Evolutionary conservation across 2,797 vertebrate species (phyloP).

Genomic region (Australoheros facetus): DNA sequence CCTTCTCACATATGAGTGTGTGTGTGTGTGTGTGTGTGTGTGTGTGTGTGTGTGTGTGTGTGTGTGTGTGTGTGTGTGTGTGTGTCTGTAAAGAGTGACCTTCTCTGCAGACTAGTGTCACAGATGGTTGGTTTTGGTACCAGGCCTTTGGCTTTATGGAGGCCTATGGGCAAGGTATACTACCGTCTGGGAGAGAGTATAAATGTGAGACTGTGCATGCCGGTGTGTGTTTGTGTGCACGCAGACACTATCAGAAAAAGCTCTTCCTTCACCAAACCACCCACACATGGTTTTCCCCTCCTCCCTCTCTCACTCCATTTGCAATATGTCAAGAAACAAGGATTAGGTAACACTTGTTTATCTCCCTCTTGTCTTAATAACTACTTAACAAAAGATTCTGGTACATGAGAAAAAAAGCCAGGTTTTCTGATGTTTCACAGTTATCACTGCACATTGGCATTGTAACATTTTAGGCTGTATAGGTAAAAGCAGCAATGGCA

Average conservation of each 20-base stretch:
- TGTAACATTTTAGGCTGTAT: neutral
- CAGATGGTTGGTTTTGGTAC: slow-evolving; percentile 62
- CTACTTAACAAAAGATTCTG: neutral
- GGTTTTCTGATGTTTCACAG: neutral
- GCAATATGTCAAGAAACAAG: neutral
- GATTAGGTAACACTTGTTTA: neutral
- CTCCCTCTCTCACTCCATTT: neutral
- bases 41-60: slow-evolving; percentile 31
- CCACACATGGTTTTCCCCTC: neutral
- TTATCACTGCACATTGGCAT: neutral
- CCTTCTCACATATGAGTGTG: slow-evolving; percentile 67
- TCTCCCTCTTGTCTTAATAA: neutral
- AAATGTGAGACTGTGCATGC: slow-evolving; percentile 41
- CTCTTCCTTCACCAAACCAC: slow-evolving; percentile 8
- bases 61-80: neutral
- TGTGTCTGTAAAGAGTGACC: slow-evolving; percentile 56
- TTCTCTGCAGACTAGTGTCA: slow-evolving; percentile 67
- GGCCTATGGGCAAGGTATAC: slow-evolving; percentile 46
- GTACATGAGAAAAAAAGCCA: neutral
- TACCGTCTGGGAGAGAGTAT: slow-evolving; percentile 42
- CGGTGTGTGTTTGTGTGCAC: neutral
- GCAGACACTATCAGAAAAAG: slow-evolving; percentile 1
- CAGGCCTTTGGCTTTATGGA: slow-evolving; percentile 57
- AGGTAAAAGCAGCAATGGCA: neutral
- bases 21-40: slow-evolving; percentile 17